Percentiles rank a stretch among this genome's conserved stretches.
These are phyloP conservation scores for Drosophila suboccidentalis DNA, from an alignment of 2,888 invertebrate genomes.

Conservation along the genomic window DNA sequence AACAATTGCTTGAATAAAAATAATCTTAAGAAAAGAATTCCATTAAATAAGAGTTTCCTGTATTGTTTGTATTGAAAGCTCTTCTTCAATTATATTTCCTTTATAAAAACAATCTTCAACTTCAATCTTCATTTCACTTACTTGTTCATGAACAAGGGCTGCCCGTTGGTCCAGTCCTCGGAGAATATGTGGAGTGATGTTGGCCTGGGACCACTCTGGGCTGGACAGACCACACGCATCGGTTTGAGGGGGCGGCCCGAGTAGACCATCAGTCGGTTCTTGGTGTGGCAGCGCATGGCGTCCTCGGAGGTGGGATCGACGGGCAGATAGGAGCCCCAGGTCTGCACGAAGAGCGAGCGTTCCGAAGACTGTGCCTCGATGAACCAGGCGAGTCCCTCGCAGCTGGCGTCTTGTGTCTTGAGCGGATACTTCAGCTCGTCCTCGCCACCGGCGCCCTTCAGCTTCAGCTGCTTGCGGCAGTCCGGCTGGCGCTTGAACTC, in stretches of 20 bases:
- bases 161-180: conserved; percentile 89
- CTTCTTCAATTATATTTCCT: neutral
- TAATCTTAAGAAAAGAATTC: neutral
- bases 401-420: conserved; percentile 86
- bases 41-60: neutral
- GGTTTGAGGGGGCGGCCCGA: conserved; percentile 88
- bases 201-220: conserved; percentile 89
- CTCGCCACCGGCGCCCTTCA: conserved; percentile 89
- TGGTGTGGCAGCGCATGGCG: conserved; percentile 90
- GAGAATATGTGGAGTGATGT: conserved; percentile 92
- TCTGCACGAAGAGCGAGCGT: conserved; percentile 92
- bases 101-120: neutral
- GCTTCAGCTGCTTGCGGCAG: conserved; percentile 88
- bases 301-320: conserved; percentile 88
- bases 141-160: conserved; percentile 85
- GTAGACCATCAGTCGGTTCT: conserved; percentile 93
- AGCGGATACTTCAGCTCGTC: conserved; percentile 89
- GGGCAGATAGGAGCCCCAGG: conserved; percentile 92
- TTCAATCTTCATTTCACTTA: conserved; percentile 76
- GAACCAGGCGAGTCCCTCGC: conserved; percentile 89
- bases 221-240: conserved; percentile 90
- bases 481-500: conserved; percentile 89
- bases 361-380: conserved; percentile 92
- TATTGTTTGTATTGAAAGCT: neutral
- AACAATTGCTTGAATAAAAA: neutral